Evolutionary conservation across 1,140 invertebrate species (phyloP).

Genomic region (Vanessa tameamea): DNA sequence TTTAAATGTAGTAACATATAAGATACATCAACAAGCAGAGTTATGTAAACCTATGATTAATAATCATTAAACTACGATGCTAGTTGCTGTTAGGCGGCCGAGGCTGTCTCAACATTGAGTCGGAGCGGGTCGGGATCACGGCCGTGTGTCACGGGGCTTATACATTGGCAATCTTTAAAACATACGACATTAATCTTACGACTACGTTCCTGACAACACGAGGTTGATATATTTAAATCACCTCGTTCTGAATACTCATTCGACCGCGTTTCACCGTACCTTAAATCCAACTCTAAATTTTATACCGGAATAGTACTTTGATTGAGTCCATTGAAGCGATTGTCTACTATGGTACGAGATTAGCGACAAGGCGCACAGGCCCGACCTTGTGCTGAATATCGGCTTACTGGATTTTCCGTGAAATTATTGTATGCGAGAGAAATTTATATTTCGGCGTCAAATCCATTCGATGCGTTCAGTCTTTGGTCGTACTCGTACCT

Average conservation of each 20-base stretch:
- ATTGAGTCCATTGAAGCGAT: conserved; percentile 7
- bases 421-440: conserved; percentile 5
- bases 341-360: conserved; percentile 14
- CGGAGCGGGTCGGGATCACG: conserved; percentile 31
- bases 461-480: conserved; percentile 13
- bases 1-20: conserved; percentile 28
- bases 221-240: conserved; percentile 45
- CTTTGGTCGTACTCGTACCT: conserved; percentile 3
- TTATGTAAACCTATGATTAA: conserved; percentile 27
- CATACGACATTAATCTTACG: conserved; percentile 66
- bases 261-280: conserved; percentile 38
- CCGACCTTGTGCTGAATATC: not conserved
- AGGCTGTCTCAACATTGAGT: conserved; percentile 60
- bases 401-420: not conserved
- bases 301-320: conserved; percentile 13
- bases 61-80: conserved; percentile 23
- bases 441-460: conserved; percentile 9
- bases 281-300: conserved; percentile 29
- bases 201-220: conserved; percentile 47
- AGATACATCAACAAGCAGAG: conserved; percentile 24
- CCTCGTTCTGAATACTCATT: conserved; percentile 49
- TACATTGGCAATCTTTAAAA: conserved; percentile 51
- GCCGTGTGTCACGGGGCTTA: conserved; percentile 34
- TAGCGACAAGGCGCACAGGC: conserved; percentile 1
- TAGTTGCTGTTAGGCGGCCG: conserved; percentile 44